phyloP scores from a whole-genome alignment of 2,888 invertebrate species.

The Drosophila macrothrix region DNA sequence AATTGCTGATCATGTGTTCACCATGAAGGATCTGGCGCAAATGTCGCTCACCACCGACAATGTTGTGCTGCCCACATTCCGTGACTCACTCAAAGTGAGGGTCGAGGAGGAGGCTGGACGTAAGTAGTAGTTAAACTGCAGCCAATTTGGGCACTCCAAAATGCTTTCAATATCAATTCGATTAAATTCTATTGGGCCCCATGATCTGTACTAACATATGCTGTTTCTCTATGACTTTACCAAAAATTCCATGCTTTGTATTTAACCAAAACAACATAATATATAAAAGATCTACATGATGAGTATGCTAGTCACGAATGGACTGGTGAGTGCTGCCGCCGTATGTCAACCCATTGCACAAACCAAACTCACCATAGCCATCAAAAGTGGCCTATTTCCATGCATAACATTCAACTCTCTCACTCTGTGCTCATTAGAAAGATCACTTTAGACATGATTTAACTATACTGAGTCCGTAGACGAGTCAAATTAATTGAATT shows the following conservation, averaged over 20 bases:
- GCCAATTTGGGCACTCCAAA: conserved; percentile 19
- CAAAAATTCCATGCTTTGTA: conserved; percentile 55
- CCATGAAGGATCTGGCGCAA: conserved; percentile 90
- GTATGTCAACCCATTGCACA: conserved; percentile 68
- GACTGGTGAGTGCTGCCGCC: conserved; percentile 83
- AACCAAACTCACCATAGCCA: conserved; percentile 52
- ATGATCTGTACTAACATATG: conserved; percentile 65
- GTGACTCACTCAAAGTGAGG: conserved; percentile 90
- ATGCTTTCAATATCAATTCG: conserved; percentile 43
- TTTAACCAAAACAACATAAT: conserved; percentile 49
- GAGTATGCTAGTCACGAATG: conserved; percentile 84
- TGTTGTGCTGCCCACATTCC: conserved; percentile 89
- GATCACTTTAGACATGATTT: conserved; percentile 8
- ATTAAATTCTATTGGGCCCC: conserved; percentile 59
- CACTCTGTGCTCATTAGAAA: conserved; percentile 25
- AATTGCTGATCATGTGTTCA: conserved; percentile 91
- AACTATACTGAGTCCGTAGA: not conserved
- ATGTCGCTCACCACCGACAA: conserved; percentile 86
- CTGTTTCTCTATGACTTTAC: conserved; percentile 67
- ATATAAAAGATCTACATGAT: conserved; percentile 83
- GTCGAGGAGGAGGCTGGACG: conserved; percentile 92
- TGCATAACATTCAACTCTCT: conserved; percentile 25
- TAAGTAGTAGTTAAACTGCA: conserved; percentile 85
- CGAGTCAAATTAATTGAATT: not conserved
- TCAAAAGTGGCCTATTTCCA: conserved; percentile 33